Evolutionary conservation across 2,113 vertebrate species (phyloP).

Genomic region (Paramormyrops kingsleyae): DNA sequence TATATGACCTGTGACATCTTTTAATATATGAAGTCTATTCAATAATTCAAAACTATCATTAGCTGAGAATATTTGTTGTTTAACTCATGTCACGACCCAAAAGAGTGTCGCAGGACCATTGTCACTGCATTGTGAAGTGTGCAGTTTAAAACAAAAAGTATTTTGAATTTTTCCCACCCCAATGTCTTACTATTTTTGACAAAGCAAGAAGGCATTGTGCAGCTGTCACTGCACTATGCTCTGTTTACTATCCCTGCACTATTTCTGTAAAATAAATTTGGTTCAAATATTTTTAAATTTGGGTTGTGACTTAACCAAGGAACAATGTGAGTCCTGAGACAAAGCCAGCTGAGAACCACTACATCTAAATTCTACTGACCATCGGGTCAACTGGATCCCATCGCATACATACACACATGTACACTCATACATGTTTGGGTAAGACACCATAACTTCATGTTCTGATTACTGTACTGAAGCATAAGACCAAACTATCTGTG

Average conservation of each 20-base stretch:
- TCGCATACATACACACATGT: background rate
- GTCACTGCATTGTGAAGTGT: background rate
- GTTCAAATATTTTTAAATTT: background rate
- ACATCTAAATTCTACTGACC: background rate
- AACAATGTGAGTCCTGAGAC: background rate
- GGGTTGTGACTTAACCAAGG: background rate
- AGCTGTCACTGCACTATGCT: background rate
- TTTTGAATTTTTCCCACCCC: background rate
- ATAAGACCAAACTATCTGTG: background rate
- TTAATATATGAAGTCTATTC: background rate
- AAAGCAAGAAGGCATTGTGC: background rate
- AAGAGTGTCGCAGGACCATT: background rate
- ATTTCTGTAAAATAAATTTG: background rate
- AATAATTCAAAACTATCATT: background rate
- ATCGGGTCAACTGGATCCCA: background rate
- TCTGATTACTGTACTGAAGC: background rate
- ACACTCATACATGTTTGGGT: background rate
- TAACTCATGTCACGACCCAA: background rate
- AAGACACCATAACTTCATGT: background rate
- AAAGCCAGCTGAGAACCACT: background rate
- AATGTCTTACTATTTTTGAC: background rate
- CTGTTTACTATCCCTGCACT: background rate
- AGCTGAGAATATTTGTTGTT: background rate
- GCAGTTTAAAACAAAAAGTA: background rate
- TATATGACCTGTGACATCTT: background rate